A percentile compares a stretch with the other conserved stretches of the same genome.
These are phyloP conservation scores for Trialeurodes vaporariorum DNA, from an alignment of 1,140 invertebrate species.

Conservation along the genomic window DNA sequence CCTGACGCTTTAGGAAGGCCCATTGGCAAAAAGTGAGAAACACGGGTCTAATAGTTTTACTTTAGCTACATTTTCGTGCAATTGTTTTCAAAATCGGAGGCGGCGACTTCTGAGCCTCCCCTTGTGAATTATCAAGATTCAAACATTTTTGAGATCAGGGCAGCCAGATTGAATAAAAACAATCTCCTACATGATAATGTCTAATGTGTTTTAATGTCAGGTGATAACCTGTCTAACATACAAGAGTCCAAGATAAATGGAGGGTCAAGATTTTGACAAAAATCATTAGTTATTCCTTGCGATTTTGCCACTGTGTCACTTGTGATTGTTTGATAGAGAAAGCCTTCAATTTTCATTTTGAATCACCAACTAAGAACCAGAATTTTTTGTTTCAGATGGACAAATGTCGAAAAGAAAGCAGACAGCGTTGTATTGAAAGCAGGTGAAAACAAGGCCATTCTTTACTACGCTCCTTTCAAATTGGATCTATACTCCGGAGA, in stretches of 20 bases:
- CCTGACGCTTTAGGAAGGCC: too few species aligned
- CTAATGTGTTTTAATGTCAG: slow-evolving; percentile 9
- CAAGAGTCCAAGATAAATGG: slow-evolving; percentile 14
- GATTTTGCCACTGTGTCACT: not conserved
- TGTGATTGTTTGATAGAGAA: not conserved
- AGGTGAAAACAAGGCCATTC: slow-evolving; percentile 54
- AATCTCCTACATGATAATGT: too few species aligned
- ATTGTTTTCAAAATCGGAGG: too few species aligned
- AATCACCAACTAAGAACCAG: slow-evolving; percentile 6
- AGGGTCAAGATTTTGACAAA: slow-evolving; percentile 18
- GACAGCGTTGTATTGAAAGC: slow-evolving; percentile 43
- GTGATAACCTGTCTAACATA: slow-evolving; percentile 7
- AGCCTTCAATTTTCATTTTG: slow-evolving; percentile 4
- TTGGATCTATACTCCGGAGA: slow-evolving; percentile 68
- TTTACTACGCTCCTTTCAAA: slow-evolving; percentile 66
- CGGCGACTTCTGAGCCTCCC: too few species aligned
- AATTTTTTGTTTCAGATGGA: slow-evolving; percentile 31
- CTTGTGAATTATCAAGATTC: too few species aligned
- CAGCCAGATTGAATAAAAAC: too few species aligned
- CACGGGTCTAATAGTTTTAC: too few species aligned
- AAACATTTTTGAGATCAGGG: too few species aligned
- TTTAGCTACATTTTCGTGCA: too few species aligned
- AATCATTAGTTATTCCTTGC: slow-evolving; percentile 13
- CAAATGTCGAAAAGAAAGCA: slow-evolving; percentile 38
- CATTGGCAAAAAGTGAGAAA: too few species aligned